phyloP scores from a whole-genome alignment of 2,797 vertebrate genomes.

The Heterohyrax brucei region DNA sequence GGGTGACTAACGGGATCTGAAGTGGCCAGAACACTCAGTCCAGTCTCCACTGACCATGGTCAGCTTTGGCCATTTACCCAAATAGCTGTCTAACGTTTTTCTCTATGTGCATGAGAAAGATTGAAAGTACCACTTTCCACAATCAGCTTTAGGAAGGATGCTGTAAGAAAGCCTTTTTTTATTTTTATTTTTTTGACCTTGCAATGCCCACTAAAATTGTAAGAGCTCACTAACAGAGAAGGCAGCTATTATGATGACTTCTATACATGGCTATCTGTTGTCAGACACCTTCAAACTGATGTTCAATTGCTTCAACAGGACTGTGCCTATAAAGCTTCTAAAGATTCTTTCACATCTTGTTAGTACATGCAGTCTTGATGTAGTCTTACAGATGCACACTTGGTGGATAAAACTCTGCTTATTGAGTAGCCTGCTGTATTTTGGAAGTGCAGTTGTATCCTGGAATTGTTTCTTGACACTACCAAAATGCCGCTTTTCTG shows the following conservation, averaged over 20 bases:
- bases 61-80: not conserved
- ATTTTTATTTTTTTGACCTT: slow-evolving; percentile 74
- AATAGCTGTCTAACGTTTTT: not conserved
- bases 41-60: not conserved
- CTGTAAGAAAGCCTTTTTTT: slow-evolving; percentile 68
- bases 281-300: slow-evolving; percentile 24
- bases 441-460: not conserved
- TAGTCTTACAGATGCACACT: not conserved
- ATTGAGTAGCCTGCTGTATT: slow-evolving; percentile 16
- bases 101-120: not conserved
- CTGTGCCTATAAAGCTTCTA: slow-evolving; percentile 39
- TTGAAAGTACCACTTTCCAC: slow-evolving; percentile 67
- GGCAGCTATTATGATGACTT: not conserved
- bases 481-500: slow-evolving; percentile 56
- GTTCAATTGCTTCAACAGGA: slow-evolving; percentile 10
- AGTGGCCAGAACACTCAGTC: not conserved
- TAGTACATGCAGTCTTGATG: not conserved
- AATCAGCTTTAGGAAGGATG: slow-evolving; percentile 77
- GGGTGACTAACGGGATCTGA: not conserved
- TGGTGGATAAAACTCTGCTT: slow-evolving; percentile 15
- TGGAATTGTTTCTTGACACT: slow-evolving; percentile 30
- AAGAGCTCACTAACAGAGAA: slow-evolving; percentile 39
- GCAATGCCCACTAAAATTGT: slow-evolving; percentile 73
- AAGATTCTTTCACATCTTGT: not conserved
- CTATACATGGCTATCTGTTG: not conserved